Conservation (phyloP, 2,888 invertebrate genomes). For the Mactromeris polynyma region DNA sequence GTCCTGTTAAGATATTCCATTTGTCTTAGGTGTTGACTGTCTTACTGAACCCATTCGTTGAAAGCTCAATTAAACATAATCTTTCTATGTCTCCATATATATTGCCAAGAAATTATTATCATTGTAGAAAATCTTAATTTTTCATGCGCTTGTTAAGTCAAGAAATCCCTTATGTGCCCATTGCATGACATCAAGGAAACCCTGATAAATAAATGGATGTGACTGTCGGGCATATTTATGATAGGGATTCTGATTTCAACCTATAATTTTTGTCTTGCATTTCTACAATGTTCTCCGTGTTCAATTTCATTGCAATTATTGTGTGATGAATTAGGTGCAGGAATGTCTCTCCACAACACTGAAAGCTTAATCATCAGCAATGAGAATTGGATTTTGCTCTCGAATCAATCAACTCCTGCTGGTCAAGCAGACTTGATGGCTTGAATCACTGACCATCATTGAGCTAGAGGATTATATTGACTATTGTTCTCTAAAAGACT, state of each 20-base stretch:
- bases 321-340: constrained; percentile 49
- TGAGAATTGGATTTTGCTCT: constrained; percentile 10
- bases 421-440: constrained; percentile 8
- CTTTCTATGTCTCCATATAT: neutral
- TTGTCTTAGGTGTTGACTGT: neutral
- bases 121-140: neutral
- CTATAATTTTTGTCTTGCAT: constrained; percentile 3
- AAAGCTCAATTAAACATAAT: neutral
- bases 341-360: constrained; percentile 31
- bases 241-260: neutral
- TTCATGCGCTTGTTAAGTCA: neutral
- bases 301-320: constrained; percentile 51
- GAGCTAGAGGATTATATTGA: neutral
- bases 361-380: constrained; percentile 4
- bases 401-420: constrained; percentile 16
- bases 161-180: neutral
- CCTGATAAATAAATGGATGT: neutral
- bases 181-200: neutral
- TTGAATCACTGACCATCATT: constrained; percentile 9
- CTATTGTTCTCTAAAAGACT: neutral
- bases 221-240: neutral
- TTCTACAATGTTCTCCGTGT: neutral
- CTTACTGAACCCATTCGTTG: neutral
- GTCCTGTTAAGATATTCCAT: neutral
- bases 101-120: constrained; percentile 1